Evolutionary conservation across 2,113 vertebrate genomes (phyloP).

Genomic region (Alexandromys fortis): DNA sequence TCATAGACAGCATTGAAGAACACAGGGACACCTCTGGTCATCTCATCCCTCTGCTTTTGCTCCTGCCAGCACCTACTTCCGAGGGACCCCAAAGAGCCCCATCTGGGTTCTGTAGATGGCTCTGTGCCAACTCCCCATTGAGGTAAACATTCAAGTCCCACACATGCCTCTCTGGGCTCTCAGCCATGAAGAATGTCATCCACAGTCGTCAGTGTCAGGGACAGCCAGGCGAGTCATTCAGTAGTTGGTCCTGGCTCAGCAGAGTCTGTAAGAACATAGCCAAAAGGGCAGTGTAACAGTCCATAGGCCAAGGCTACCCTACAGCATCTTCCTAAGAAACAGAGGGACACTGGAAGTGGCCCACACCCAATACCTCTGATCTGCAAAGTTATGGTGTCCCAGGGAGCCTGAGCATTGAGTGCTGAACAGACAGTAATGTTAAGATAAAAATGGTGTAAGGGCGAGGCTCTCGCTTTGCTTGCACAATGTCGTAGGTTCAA

Average conservation of each 20-base stretch:
- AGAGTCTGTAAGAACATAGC: conserved; percentile 89
- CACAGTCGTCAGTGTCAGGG: conserved; percentile 84
- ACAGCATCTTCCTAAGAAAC: not conserved
- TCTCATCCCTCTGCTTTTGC: not conserved
- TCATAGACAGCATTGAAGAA: not conserved
- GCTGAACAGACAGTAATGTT: not conserved
- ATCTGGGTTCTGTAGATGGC: not conserved
- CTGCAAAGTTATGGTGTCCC: not conserved
- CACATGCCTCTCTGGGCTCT: conserved; percentile 59
- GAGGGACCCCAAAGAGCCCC: not conserved
- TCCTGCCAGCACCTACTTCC: not conserved
- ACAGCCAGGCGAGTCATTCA: conserved; percentile 88
- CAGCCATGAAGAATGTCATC: conserved; percentile 77
- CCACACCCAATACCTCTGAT: not conserved
- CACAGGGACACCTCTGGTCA: not conserved
- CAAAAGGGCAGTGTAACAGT: conserved; percentile 1
- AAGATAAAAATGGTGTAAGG: not conserved
- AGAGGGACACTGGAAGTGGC: not conserved
- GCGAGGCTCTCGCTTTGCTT: not conserved
- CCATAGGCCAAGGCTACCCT: not conserved
- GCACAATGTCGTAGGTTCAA: not conserved
- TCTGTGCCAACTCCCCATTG: not conserved
- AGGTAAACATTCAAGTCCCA: conserved; percentile 37
- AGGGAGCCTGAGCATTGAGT: not conserved
- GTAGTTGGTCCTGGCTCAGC: conserved; percentile 90